Evolutionary conservation across 1,140 invertebrate species (phyloP).

Genomic region (Drosophila orosa): DNA sequence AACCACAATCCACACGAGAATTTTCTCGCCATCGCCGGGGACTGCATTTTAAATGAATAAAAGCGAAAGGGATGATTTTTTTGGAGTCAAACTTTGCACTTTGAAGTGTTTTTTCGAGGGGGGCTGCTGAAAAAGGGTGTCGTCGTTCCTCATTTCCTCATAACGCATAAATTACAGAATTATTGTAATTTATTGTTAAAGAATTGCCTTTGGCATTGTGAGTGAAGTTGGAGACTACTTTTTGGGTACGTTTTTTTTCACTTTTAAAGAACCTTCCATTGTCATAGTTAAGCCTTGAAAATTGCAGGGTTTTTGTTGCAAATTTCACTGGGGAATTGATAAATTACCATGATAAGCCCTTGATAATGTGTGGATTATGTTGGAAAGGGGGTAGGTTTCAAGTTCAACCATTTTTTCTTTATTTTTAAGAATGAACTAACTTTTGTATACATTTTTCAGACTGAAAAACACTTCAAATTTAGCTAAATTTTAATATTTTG

Average conservation of each 20-base stretch:
- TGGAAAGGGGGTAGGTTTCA: not conserved
- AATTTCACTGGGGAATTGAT: slow-evolving; percentile 7
- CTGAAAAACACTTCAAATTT: not conserved
- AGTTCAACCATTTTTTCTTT: not conserved
- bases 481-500: too few species aligned
- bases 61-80: slow-evolving; percentile 33
- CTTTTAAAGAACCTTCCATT: slow-evolving; percentile 10
- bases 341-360: slow-evolving; percentile 6
- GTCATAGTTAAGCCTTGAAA: slow-evolving; percentile 22
- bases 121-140: slow-evolving; percentile 34
- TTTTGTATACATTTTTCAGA: too few species aligned
- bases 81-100: slow-evolving; percentile 48
- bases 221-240: not conserved
- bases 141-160: slow-evolving; percentile 22
- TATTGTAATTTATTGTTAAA: slow-evolving; percentile 78
- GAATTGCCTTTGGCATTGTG: slow-evolving; percentile 23
- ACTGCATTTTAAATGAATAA: slow-evolving; percentile 30
- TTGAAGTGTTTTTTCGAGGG: slow-evolving; percentile 62
- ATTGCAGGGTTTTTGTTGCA: not conserved
- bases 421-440: not conserved
- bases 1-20: slow-evolving; percentile 66
- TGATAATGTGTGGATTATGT: not conserved
- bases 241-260: not conserved
- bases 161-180: slow-evolving; percentile 75
- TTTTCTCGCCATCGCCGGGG: slow-evolving; percentile 43